These are phyloP conservation scores for Aulostomus chinensis DNA, from an alignment of 2,797 vertebrate species.

Conservation along the genomic window DNA sequence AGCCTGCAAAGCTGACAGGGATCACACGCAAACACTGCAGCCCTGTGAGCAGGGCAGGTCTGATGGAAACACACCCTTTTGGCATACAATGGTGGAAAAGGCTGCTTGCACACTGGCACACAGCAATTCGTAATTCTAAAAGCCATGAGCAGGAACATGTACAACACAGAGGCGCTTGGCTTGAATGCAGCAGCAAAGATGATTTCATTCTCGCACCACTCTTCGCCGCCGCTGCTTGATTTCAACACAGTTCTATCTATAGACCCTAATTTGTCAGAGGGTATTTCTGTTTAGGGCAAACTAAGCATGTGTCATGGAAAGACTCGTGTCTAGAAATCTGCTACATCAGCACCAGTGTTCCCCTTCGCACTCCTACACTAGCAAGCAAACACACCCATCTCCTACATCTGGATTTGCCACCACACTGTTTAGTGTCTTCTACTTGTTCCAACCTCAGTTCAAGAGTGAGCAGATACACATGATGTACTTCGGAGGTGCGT, in stretches of 20 bases:
- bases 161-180: no score
- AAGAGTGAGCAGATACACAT: no score
- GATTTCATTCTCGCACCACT: neutral
- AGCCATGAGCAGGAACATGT: conserved; percentile 46
- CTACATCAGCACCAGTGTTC: neutral
- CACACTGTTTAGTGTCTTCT: no score
- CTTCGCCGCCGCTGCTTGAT: neutral
- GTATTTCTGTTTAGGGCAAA: neutral
- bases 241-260: neutral
- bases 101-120: conserved; percentile 31
- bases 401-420: no score
- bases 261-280: neutral
- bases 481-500: no score
- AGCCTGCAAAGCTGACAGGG: conserved; percentile 3
- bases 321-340: neutral
- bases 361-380: no score
- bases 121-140: conserved; percentile 29
- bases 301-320: no score
- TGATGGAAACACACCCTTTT: conserved; percentile 61
- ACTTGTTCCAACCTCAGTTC: no score
- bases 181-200: no score
- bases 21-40: conserved; percentile 30
- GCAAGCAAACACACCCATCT: no score
- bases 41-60: conserved; percentile 19
- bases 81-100: conserved; percentile 60